A percentile compares a stretch with the other conserved stretches of the same genome.
phyloP scores from a whole-genome alignment of 35 echinoderm and acorn worm genomes.

The Heliocidaris erythrogramma region DNA sequence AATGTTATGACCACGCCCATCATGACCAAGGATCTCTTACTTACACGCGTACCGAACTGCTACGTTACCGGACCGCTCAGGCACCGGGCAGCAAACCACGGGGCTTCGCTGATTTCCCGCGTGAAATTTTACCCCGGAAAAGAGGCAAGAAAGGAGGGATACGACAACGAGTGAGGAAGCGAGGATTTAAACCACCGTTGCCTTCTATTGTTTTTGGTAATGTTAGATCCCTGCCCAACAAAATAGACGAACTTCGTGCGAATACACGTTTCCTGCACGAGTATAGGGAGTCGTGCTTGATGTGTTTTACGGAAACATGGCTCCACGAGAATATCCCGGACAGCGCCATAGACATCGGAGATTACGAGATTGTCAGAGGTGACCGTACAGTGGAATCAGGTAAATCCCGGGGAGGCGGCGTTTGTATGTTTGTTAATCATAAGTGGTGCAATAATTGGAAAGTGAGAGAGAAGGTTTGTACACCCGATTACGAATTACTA shows the following conservation, averaged over 20 bases:
- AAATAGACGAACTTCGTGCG: constrained; percentile 64
- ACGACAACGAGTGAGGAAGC: too few species aligned
- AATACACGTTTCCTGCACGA: constrained; percentile 52
- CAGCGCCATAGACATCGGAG: too few species aligned
- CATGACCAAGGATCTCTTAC: too few species aligned
- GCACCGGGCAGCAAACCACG: constrained; percentile 33
- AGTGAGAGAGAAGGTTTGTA: constrained; percentile 33
- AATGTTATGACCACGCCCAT: too few species aligned
- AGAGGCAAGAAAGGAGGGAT: too few species aligned
- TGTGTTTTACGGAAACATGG: constrained; percentile 82
- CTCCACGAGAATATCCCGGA: constrained; percentile 54
- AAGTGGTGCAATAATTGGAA: constrained; percentile 61
- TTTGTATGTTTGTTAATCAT: constrained; percentile 64
- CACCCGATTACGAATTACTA: constrained; percentile 54
- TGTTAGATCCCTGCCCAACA: constrained; percentile 59
- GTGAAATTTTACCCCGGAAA: constrained; percentile 54
- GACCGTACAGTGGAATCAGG: too few species aligned
- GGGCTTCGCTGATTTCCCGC: constrained; percentile 19
- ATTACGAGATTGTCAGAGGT: too few species aligned
- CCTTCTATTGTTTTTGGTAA: too few species aligned
- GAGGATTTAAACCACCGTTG: too few species aligned
- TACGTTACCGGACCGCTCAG: constrained; percentile 6
- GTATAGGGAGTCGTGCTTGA: constrained; percentile 62
- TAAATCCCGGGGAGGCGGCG: too few species aligned
- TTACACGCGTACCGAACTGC: constrained; percentile 18